Base-by-base conservation (phyloP, 1,140 invertebrate genomes). In the Eciton burchellii region DNA sequence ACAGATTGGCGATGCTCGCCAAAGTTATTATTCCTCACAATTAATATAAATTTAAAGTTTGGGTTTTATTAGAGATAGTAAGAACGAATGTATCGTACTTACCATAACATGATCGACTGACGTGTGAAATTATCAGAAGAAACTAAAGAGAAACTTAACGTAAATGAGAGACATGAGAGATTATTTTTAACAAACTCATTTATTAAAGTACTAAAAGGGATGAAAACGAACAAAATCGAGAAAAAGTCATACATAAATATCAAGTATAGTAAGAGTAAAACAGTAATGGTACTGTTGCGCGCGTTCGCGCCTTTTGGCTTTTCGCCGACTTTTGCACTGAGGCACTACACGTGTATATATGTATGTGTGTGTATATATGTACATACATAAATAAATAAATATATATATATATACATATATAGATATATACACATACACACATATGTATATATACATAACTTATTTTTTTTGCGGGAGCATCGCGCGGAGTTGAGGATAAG, bases 121-220 rank as follows among this genome's bases (percentile, higher is more conserved):
- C 5, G 14, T 16, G 11, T 11, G 11, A 29, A 59, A 59, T 14
- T 59, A 59, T 59, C 4, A 5, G 12, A 24, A 60, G 16, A 60
- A 73, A 45, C n/a, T 11, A 45, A 24, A 60, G 45, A 56, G 21
- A 19, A 24, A n/a, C 21, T n/a, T 21, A 81, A 81, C 54, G 16
- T 16, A 82, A 81, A 68, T 70, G 8, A 57, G 59, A 49, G 43
- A n/a, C 21, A 35, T 35, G 35, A 35, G 35, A 35, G 26, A 9
- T 70, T 72, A 85, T 85, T 85, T 76, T 70, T 84, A 85, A 85
- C 73, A 84, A 85, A 85, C 72, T 84, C 82, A 85, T 85, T 85
- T 85, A 85, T 85, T 85, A 84, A 84, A 79, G 65, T 85, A 85
- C 71, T 85, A 85, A 85, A 85, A 85, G 41, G 76, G 56, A 9